Evolutionary conservation across 2,113 vertebrate species (phyloP).

Genomic region (Cyanoliseus patagonus): DNA sequence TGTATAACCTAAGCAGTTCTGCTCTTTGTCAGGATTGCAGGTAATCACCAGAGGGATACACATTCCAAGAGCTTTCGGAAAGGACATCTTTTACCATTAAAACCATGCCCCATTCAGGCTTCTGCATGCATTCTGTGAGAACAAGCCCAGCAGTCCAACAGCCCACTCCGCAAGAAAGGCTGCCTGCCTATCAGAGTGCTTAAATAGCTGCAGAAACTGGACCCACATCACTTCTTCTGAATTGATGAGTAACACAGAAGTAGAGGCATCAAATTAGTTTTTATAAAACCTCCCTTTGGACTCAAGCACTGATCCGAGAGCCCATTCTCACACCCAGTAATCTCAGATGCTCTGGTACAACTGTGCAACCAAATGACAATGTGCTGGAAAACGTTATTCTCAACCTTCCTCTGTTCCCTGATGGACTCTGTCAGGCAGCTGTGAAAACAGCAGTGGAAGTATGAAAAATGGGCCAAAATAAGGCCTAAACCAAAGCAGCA

Average conservation of each 20-base stretch:
- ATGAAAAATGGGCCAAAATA: not conserved
- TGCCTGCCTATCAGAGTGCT: not conserved
- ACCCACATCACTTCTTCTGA: not conserved
- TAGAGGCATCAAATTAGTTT: not conserved
- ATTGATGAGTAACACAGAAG: not conserved
- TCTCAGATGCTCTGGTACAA: not conserved
- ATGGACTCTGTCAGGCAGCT: not conserved
- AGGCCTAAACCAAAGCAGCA: not conserved
- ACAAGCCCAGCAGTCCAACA: not conserved
- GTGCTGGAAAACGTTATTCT: not conserved
- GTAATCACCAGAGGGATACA: not conserved
- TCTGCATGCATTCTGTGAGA: not conserved
- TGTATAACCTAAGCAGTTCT: not conserved
- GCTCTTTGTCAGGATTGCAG: not conserved
- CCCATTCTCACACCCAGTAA: not conserved
- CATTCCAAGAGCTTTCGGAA: not conserved
- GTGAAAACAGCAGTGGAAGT: not conserved
- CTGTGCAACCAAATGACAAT: accelerated
- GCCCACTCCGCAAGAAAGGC: accelerated
- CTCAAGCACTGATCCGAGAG: not conserved
- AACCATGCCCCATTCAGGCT: not conserved
- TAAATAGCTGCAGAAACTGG: not conserved
- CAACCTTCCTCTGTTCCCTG: not conserved
- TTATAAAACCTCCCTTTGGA: not conserved
- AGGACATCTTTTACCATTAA: not conserved